Evolutionary conservation across 2,797 vertebrate species (phyloP).

Genomic region (Rhinichthys osculus): DNA sequence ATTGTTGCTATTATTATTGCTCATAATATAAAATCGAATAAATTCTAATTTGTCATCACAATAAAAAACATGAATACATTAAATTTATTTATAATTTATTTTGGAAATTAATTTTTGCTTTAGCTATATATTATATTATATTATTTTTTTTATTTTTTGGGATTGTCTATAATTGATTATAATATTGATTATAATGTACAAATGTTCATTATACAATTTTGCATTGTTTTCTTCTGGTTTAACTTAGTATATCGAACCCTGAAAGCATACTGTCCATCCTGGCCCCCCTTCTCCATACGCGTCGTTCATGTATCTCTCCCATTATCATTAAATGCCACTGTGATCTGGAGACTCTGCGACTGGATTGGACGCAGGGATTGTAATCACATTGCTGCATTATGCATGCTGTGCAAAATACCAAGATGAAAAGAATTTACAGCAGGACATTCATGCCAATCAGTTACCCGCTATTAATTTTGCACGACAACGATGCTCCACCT

Average conservation of each 20-base stretch:
- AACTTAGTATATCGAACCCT: not conserved
- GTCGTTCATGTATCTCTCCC: slow-evolving; percentile 17
- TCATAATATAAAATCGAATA: too few relatives aligned
- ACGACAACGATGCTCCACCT: slow-evolving; percentile 28
- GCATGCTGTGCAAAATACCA: slow-evolving; percentile 44
- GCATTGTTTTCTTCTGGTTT: not conserved
- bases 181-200: not conserved
- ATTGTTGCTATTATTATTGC: not conserved
- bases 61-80: too few relatives aligned
- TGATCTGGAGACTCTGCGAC: slow-evolving; percentile 17
- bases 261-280: not conserved
- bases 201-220: not conserved
- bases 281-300: not conserved
- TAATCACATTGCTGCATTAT: slow-evolving; percentile 43
- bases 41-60: too few relatives aligned
- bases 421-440: slow-evolving; percentile 45
- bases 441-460: slow-evolving; percentile 34
- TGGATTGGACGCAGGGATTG: slow-evolving; percentile 31
- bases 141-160: too few relatives aligned
- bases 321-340: slow-evolving; percentile 26
- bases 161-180: not conserved
- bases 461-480: slow-evolving; percentile 34
- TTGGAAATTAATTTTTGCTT: too few relatives aligned
- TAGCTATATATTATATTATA: too few relatives aligned
- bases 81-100: too few relatives aligned